phyloP scores from a whole-genome alignment of 1,140 invertebrate species.

The Saccostrea echinata region DNA sequence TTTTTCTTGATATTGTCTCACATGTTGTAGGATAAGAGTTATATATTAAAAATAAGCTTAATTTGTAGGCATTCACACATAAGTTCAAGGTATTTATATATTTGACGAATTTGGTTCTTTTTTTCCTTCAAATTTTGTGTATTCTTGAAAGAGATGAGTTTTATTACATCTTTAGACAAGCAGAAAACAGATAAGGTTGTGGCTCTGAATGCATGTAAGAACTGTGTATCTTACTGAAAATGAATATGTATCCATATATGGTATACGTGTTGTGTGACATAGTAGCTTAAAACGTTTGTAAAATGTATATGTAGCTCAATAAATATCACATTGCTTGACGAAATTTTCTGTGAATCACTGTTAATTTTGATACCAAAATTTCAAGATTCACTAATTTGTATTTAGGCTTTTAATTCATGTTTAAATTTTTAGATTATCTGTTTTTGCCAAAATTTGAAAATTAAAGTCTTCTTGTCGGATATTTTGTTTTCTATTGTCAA shows the following conservation, averaged over 20 bases:
- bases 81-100: not conserved
- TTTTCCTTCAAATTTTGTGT: not conserved
- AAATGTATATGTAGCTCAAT: not conserved
- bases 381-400: not conserved
- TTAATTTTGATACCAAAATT: not conserved
- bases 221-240: not conserved
- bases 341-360: conserved; percentile 3
- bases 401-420: not conserved
- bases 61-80: not conserved
- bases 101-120: not conserved
- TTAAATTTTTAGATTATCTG: not conserved
- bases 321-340: not conserved
- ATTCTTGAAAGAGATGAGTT: not conserved
- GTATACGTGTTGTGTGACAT: conserved; percentile 22
- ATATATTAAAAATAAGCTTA: not conserved
- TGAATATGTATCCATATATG: not conserved
- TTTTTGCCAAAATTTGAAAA: conserved; percentile 23
- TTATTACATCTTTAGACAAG: not conserved
- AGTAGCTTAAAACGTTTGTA: not conserved
- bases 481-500: not conserved
- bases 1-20: conserved; percentile 27
- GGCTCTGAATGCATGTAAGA: not conserved
- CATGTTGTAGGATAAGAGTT: conserved; percentile 5
- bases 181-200: not conserved
- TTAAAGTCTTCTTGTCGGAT: conserved; percentile 11